Base-by-base conservation (phyloP, 2,888 invertebrate species). In the Eristalinus aeneus region DNA sequence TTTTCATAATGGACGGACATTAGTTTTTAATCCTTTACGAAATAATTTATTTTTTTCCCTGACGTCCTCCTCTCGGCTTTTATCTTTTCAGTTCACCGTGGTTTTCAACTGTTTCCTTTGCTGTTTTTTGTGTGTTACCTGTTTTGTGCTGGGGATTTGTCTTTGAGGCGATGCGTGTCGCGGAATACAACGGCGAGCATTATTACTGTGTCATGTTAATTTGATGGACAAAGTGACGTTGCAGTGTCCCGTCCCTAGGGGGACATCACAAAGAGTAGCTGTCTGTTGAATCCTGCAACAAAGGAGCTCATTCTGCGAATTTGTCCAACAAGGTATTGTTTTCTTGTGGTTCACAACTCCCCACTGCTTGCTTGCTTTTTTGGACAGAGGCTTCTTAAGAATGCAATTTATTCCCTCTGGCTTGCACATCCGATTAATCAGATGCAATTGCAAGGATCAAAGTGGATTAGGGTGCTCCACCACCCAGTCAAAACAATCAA, bases 11-110 rank as follows among this genome's bases (percentile, higher is more conserved):
- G 86, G 82, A 82, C 69, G 74, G 86, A 86, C 86, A 86, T 82
- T 86, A 86, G 78, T 86, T 86, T 75, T 86, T 86, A 86, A 86
- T 86, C 86, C 82, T 82, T 86, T 82, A 86, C 82, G 77, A 86
- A 86, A 86, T 86, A 86, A 86, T 86, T 86, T 82, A 82, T 82
- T 82, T 82, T 68, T 83, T 69, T 27, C 16, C 16, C 16, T 73
- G 27, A 5, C 27, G 27, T 27, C 5, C 27, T 27, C 2, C 60
- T 63, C 22, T 68, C 72, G 68, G 60, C 73, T 77, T 76, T 81
- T 60, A 82, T 86, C 58, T 71, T 79, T 65, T 46, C 5, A 46
- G 39, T 46, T 16, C 39, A n/a, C n/a, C 39, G 39, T 46, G 8
- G 16, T 46, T 46, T 46, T 46, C 46, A 46, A 23, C 56, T 22